Evolutionary conservation across 1,140 invertebrate genomes (phyloP), one percentile per base, ranked within the genome.

Genomic region (Melitaea cinxia): DNA sequence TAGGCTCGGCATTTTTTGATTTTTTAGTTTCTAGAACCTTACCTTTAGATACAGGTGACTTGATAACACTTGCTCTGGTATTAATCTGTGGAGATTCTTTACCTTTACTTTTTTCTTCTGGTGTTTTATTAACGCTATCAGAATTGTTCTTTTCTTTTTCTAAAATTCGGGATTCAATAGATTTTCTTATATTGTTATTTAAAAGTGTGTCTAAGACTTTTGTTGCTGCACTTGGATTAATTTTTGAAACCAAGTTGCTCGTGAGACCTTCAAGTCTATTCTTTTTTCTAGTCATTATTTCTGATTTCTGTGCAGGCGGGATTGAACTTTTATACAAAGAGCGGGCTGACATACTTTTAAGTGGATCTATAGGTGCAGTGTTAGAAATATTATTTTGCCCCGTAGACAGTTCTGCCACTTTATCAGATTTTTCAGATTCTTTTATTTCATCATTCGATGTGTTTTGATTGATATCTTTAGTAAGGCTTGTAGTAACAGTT

Each of bases 201-300:
- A 91, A 82, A 42, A 92, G 76, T 12, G 90, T 91, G 70, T 92
- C 91, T 62, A 92, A 73, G 33, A 91, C 88, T 82, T 92, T 91
- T 17, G 89, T 91, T 42, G 91, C 88, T 55, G 89, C 85, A 77
- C 86, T 89, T 14, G 88, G 89, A 83, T 91, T 91, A 63, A 92
- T 91, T 86, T 92, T 92, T 23, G 91, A 91, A 26, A 91, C 91
- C 63, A 92, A 76, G 83, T 91, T 91, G 65, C 91, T 91, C 23
- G 92, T 92, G 58, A 93, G 78, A 35, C 92, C 92, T 80, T 93
- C 92, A n/a, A 93, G 78, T 70, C 92, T 90, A 65, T 92, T 93
- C 66, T 93, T 93, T 73, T 93, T 93, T 17, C 91, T 80, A 3
- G 90, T 92, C 84, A 92, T 93, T 61, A 92, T 92, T 82, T 91